Conservation (phyloP, 1,140 invertebrate genomes). For the Cyrtorhinus lividipennis region DNA sequence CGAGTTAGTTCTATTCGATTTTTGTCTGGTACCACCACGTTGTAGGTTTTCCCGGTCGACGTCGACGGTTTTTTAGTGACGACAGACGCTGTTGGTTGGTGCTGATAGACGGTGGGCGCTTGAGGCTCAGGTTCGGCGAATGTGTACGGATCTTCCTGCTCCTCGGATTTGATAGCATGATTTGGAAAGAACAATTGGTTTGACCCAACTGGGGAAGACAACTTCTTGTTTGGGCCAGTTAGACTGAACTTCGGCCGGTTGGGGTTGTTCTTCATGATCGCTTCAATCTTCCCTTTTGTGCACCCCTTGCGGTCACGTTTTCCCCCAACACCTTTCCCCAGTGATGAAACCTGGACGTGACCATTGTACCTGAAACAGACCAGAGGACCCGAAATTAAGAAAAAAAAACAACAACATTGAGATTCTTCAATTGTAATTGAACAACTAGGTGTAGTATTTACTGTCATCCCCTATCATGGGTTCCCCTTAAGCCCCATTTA, state of each 20-base stretch:
- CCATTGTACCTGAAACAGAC: conserved; percentile 37
- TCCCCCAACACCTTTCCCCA: conserved; percentile 33
- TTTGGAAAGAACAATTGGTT: conserved; percentile 28
- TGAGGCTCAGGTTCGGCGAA: conserved; percentile 25
- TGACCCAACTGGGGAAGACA: neutral
- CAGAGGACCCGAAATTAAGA: too few species aligned
- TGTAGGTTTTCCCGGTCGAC: conserved; percentile 1
- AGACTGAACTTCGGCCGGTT: conserved; percentile 25
- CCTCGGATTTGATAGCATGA: conserved; percentile 21
- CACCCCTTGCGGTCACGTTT: conserved; percentile 36
- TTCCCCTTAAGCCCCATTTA: too few species aligned
- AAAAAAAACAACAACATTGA: neutral
- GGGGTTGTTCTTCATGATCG: conserved; percentile 28
- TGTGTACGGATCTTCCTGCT: conserved; percentile 25
- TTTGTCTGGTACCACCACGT: conserved; percentile 15
- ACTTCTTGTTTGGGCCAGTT: conserved; percentile 14
- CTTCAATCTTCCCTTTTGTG: conserved; percentile 33
- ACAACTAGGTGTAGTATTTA: too few species aligned
- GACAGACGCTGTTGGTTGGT: neutral
- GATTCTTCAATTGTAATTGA: neutral
- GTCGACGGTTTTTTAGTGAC: conserved; percentile 2
- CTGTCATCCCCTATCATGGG: too few species aligned
- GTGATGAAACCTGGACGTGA: conserved; percentile 36
- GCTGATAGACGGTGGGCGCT: conserved; percentile 17
- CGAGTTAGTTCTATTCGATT: neutral